Evolutionary conservation across 1,140 invertebrate genomes (phyloP), one percentile per base, ranked within the genome.

Genomic region (Brachionus plicatilis): DNA sequence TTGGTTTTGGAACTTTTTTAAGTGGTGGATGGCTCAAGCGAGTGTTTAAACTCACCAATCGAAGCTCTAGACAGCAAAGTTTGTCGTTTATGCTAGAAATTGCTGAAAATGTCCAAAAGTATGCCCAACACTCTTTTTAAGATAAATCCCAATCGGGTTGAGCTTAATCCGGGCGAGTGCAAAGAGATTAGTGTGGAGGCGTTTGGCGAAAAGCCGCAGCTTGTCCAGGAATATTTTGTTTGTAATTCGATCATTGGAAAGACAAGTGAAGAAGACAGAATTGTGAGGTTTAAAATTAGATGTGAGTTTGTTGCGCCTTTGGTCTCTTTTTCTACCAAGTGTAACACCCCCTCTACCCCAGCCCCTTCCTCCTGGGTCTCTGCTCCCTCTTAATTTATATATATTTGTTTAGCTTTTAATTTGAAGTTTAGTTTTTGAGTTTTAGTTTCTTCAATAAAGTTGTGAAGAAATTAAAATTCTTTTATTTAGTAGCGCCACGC

Each of bases 231-330:
- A 84, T 85, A 85, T 12, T 80, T 90, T 29, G 66, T 88, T 68
- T 90, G 90, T 84, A 87, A 89, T 85, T 87, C 89, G 14, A 90
- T 90, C 72, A 89, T 90, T 85, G 89, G 89, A 11, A 85, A 88
- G 80, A 86, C 87, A 80, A 89, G 89, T 17, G 88, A 88, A 5
- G 90, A 90, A 83, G 88, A 89, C 68, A 85, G 89, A 9, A 88
- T 90, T 83, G 89, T 89, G 87, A 88, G 87, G 85, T 87, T 89
- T 68, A 87, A 90, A 65, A 86, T 90, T 5, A 83, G 85, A 12
- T 87, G 87, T 29, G 87, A 90, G 45, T 90, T 90, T 85, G 88
- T 90, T 85, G 87, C 86, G 68, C 90, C 90, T 8, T 82, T 89
- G 9, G 85, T 90, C 11, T 87, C 88, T 68, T 90, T 90, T 87